Conservation (phyloP, 2,888 invertebrate species). For the Drosophila algonquin region DNA sequence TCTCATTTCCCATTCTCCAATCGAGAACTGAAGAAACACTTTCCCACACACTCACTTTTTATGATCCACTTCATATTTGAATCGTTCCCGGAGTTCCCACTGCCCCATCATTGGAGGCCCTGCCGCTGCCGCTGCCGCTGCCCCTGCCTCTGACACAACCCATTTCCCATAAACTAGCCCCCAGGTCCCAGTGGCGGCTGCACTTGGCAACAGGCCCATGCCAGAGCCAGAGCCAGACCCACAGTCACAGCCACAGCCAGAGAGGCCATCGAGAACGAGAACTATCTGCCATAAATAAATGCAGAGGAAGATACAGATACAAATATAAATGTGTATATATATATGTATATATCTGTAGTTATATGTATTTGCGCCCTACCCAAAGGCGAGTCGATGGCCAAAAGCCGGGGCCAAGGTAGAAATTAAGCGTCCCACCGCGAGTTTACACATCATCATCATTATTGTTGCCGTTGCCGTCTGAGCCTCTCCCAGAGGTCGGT, state of each 20-base stretch:
- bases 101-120: not conserved
- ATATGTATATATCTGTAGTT: constrained; percentile 17
- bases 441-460: constrained; percentile 80
- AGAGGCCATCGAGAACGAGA: constrained; percentile 26
- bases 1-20: constrained; percentile 1
- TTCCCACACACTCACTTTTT: constrained; percentile 49
- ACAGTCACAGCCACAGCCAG: not conserved
- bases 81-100: constrained; percentile 33
- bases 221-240: not conserved
- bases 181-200: constrained; percentile 21
- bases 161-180: constrained; percentile 51
- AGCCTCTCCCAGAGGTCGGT: constrained; percentile 25
- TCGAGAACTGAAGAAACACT: constrained; percentile 5
- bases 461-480: constrained; percentile 47
- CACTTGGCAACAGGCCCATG: constrained; percentile 51
- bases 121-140: too few relatives aligned
- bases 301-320: constrained; percentile 36
- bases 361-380: constrained; percentile 36
- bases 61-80: constrained; percentile 39
- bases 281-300: constrained; percentile 35
- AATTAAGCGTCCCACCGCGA: constrained; percentile 78
- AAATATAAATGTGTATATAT: constrained; percentile 34
- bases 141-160: constrained; percentile 18
- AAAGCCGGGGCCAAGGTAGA: constrained; percentile 68
- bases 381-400: constrained; percentile 27